Evolutionary conservation across 2,113 vertebrate genomes (phyloP), one percentile per base, ranked within the genome.

Genomic region (Grantiella picta): DNA sequence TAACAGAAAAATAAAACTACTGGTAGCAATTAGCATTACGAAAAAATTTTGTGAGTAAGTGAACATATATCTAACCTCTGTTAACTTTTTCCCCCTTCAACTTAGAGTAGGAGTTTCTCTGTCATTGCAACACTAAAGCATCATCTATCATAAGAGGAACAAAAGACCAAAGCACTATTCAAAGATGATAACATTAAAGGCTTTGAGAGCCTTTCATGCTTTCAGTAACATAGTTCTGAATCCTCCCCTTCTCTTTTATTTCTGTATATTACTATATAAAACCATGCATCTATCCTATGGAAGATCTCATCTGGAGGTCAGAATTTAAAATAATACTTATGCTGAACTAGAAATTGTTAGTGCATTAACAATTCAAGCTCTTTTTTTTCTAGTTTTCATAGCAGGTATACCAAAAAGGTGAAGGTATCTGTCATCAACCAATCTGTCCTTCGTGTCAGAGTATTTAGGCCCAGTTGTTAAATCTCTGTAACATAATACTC

Each of bases 161-260:
- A 95, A 94, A 95, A 95, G 84, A 84, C 89, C 78, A 80, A 95
- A 91, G 84, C 66, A 69, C 70, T 72, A 82, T 93, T 94, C 87
- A 94, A 56, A 91, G 78, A 94, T 53, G 77, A 64, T 82, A 87
- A 92, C 86, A 92, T 92, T 89, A 96, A 96, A 95, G 91, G 65
- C 84, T 95, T 87, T 47, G n/a, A 52, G 80, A 63, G 10, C 29
- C 45, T 95, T 97, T 87, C 75, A 80, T 89, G 78, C 82, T 89
- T 87, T 79, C 87, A 90, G 24, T 87, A 84, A 77, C 40, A 31
- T 40, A 57, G 50, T 31, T 77, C 82, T 77, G 84, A 80, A 72
- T 57, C 54, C 38, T 91, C 45, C 23, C 33, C 66, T 71, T 76
- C 52, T 91, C 53, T 54, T n/a, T 92, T 91, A 92, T 91, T 91